Base-by-base conservation (phyloP, 2,888 invertebrate genomes). In the Drosophila diplacantha region DNA sequence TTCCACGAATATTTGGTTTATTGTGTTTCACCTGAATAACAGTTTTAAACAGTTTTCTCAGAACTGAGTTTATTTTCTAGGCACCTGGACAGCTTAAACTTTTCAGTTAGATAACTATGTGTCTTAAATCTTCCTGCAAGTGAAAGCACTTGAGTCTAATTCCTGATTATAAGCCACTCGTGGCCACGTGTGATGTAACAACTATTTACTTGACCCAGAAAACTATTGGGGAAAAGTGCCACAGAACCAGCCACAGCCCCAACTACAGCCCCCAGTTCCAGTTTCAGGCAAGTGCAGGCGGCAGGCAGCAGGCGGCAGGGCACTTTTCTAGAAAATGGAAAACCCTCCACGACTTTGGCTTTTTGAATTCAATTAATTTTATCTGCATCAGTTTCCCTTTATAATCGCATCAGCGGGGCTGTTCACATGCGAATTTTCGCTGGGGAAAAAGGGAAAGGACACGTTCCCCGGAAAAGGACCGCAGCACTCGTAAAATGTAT, bases 281-380 rank as follows among this genome's bases (percentile, higher is more conserved):
- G 8, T 22, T 22, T 22, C 8, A 14, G 39, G 22, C 39, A 34
- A 66, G 60, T 52, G 51, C 51, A 47, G 57, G 29, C 11, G 5
- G 38, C 38, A 5, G n/a, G n/a, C n/a, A n/a, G n/a, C 3, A 6
- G 26, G 26, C 26, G 26, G 26, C 26, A 41, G 26, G 34, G 38
- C 50, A 59, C 39, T 51, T 47, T 38, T 51, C 50, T 41, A 49
- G 67, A 59, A 65, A 65, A 58, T 50, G 61, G 50, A 61, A 35
- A 20, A 55, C 24, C 49, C 44, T 46, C 44, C 24, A 58, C 65
- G 75, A 66, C 67, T 80, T 80, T 74, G 75, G 78, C 78, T 82
- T 77, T 77, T 82, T 82, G 81, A 80, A 78, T 78, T 78, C 78
- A 78, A 78, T 78, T 78, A 78, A 78, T 78, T 78, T 78, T 82